Evolutionary conservation across 2,113 vertebrate species (phyloP), one percentile per base, ranked within the genome.

Genomic region (Hiodon alosoides): DNA sequence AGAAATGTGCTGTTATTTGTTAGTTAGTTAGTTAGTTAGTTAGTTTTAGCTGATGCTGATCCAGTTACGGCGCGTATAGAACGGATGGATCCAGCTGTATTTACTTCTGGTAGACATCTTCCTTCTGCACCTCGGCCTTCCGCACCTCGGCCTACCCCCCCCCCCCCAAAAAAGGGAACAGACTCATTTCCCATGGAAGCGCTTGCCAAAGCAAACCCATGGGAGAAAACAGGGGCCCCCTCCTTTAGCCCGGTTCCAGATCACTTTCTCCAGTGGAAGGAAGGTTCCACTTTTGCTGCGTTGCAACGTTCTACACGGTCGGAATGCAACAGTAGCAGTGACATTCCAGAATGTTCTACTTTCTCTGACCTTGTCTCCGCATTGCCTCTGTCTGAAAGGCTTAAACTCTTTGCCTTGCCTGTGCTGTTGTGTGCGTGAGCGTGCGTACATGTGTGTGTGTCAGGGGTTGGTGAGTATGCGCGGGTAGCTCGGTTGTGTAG

Each of bases 81-180:
- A 59, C 82, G 83, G 83, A 87, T 87, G 87, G 86, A 84, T 85
- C 86, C 87, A 88, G 87, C 85, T 86, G 88, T 86, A 90, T 89
- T 90, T 91, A 88, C 88, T 90, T 90, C 87, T 86, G 87, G 85
- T 83, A 86, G 81, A 86, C 88, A 89, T 81, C 83, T 83, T 87
- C 85, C 91, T 88, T 87, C 85, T 78, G 55, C 55, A 53, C 59
- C 68, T 67, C 48, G 57, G 14, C 13, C 60, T 54, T 61, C 61
- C 69, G 7, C 59, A 16, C 67, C 16, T 83, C 81, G 69, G 62
- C 14, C 78, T 72, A 53, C 54, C 73, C 79, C 70, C 77, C 62
- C 84, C 76, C 72, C 68, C 70, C 87, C 80, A 78, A 0, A 72
- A 80, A 67, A 80, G 84, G 70, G 83, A 54, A 82, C 48, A 76